Evolutionary conservation across 2,113 vertebrate species (phyloP), one percentile per base, ranked within the genome.

Genomic region (Sterrhoptilus dennistouni): DNA sequence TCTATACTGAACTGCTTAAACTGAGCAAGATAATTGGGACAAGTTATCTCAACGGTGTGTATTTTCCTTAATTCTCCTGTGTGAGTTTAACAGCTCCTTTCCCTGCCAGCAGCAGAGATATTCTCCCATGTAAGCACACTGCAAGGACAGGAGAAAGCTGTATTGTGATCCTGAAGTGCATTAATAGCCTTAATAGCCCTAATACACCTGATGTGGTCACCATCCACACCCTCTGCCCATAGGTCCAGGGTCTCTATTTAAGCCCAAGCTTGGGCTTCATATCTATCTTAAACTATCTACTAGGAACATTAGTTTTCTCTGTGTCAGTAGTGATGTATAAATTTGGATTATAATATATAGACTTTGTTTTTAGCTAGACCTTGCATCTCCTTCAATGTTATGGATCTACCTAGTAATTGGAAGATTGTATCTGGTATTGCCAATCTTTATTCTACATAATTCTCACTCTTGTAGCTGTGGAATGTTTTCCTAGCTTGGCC

Each of bases 271-370:
- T 21, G 4, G 14, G 2, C 8, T 54, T 84, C 0, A 1, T 6
- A 23, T 20, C 5, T 0, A 63, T 1, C 0, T 8, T 78, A 2
- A 29, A 2, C 5, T 63, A 2, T 5, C 2, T 31, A 31, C 5
- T 40, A 33, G 12, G 28, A 29, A 1, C 3, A 2, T 5, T 38
- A 5, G 2, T 49, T 2, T 33, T 2, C 0, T 18, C 6, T 3
- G 16, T 0, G 21, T 2, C 4, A 75, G 1, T 57, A 36, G 3
- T 40, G 8, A 5, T 29, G 2, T 13, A 3, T 28, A 5, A 22
- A 17, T 53, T 23, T 69, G 3, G 10, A 7, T 7, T 63, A 3
- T 22, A 4, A 9, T 22, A 1, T 49, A 6, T 12, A 4, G 50
- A 4, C 2, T 36, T 1, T 6, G 44, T 92, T 61, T 23, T 59